These are phyloP conservation scores for Apocrypta bakeri DNA, from an alignment of 1,140 invertebrate species.

Conservation along the genomic window DNA sequence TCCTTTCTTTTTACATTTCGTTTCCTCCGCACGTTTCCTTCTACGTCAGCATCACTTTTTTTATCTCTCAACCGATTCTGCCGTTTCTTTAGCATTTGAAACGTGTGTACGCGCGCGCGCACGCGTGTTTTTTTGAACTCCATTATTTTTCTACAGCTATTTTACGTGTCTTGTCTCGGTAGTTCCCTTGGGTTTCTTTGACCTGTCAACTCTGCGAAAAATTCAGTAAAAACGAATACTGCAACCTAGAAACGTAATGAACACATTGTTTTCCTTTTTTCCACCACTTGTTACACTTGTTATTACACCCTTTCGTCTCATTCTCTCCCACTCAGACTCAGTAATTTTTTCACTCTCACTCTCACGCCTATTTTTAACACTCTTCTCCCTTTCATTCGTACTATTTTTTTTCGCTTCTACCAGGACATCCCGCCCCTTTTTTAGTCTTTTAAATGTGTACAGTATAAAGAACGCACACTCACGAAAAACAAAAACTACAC, in stretches of 20 bases:
- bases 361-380: conserved; percentile 23
- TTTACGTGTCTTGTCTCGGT: conserved; percentile 44
- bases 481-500: conserved; percentile 53
- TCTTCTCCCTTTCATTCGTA: conserved; percentile 22
- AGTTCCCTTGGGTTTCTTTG: conserved; percentile 47
- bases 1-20: neutral
- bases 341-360: conserved; percentile 18
- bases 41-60: neutral
- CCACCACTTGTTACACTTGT: conserved; percentile 32
- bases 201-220: conserved; percentile 54
- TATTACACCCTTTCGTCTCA: neutral
- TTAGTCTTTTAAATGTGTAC: neutral
- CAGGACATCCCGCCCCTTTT: conserved; percentile 5
- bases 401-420: conserved; percentile 8
- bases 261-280: conserved; percentile 63
- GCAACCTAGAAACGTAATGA: conserved; percentile 68
- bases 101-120: neutral
- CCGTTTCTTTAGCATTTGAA: neutral
- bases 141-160: conserved; percentile 43
- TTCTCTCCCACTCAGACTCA: conserved; percentile 8
- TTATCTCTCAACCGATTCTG: neutral
- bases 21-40: conserved; percentile 5
- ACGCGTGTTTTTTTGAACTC: conserved; percentile 25
- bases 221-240: conserved; percentile 66
- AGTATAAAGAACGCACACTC: conserved; percentile 45